A percentile compares a stretch with the other conserved stretches of the same genome.
Conservation (phyloP, 2,113 vertebrate species). For the Upupa epops region DNA sequence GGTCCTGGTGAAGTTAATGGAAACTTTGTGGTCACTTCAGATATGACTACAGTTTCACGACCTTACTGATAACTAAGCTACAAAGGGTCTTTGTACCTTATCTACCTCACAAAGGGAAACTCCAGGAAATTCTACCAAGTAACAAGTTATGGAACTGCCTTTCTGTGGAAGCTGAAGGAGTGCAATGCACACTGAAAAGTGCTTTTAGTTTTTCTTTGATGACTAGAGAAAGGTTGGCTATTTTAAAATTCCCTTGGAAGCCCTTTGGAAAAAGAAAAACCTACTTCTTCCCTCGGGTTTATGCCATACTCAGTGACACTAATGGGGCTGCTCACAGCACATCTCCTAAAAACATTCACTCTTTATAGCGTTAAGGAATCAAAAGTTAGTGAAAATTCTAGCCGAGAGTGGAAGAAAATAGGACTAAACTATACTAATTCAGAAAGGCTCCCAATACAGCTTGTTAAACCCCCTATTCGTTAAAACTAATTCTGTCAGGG, state of each 20-base stretch:
- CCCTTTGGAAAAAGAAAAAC: neutral
- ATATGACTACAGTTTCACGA: neutral
- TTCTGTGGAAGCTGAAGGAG: neutral
- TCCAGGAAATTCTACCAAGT: neutral
- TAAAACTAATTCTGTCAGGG: neutral
- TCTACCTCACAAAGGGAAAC: neutral
- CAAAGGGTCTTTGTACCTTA: neutral
- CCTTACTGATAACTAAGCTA: neutral
- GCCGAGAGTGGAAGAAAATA: neutral
- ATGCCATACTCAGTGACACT: conserved; percentile 1
- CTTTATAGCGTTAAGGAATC: neutral
- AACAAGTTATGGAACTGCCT: neutral
- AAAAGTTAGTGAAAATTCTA: neutral
- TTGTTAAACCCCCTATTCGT: neutral
- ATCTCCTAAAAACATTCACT: conserved; percentile 16
- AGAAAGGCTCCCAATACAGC: neutral
- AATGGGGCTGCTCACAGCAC: conserved; percentile 29
- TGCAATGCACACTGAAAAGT: neutral
- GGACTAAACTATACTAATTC: neutral
- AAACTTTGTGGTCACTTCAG: neutral
- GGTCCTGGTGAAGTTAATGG: neutral
- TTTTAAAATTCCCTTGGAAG: conserved; percentile 10
- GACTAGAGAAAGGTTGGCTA: neutral
- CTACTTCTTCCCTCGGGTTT: conserved; percentile 8
- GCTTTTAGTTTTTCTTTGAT: neutral